phyloP scores from a whole-genome alignment of 2,797 vertebrate species.

The Ambastaia sidthimunki region DNA sequence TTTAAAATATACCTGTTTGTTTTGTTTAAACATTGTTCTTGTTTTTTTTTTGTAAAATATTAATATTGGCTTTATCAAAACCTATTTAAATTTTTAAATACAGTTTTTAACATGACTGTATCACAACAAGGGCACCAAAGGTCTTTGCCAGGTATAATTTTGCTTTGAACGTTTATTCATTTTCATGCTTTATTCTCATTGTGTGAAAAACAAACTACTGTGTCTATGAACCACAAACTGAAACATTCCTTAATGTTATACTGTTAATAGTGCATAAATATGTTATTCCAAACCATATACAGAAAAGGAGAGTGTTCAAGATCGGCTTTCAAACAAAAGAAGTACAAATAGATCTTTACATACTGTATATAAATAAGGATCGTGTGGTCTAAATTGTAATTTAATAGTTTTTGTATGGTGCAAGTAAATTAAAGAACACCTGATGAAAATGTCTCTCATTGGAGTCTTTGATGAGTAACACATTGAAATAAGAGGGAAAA shows the following conservation, averaged over 20 bases:
- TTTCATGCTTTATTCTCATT: not conserved
- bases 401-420: slow-evolving; percentile 45
- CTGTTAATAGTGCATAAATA: slow-evolving; percentile 42
- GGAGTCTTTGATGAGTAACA: slow-evolving; percentile 5
- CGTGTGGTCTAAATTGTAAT: slow-evolving; percentile 59
- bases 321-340: slow-evolving; percentile 44
- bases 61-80: not conserved
- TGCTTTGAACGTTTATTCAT: not conserved
- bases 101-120: slow-evolving; percentile 8
- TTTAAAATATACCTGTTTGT: not conserved
- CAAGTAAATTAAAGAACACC: slow-evolving; percentile 40
- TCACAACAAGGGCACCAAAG: not conserved
- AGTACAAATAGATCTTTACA: slow-evolving; percentile 63
- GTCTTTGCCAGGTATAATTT: slow-evolving; percentile 11
- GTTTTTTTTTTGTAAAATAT: not conserved
- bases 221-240: slow-evolving; percentile 1
- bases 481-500: not conserved
- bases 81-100: not conserved
- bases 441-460: slow-evolving; percentile 6
- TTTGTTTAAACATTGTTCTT: slow-evolving; percentile 8
- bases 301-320: slow-evolving; percentile 29
- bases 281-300: slow-evolving; percentile 47
- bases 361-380: slow-evolving; percentile 68
- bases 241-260: slow-evolving; percentile 41
- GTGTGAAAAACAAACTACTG: slow-evolving; percentile 16